These are phyloP conservation scores for Odontocerum albicorne DNA, from an alignment of 2,888 invertebrate species.

Conservation along the genomic window DNA sequence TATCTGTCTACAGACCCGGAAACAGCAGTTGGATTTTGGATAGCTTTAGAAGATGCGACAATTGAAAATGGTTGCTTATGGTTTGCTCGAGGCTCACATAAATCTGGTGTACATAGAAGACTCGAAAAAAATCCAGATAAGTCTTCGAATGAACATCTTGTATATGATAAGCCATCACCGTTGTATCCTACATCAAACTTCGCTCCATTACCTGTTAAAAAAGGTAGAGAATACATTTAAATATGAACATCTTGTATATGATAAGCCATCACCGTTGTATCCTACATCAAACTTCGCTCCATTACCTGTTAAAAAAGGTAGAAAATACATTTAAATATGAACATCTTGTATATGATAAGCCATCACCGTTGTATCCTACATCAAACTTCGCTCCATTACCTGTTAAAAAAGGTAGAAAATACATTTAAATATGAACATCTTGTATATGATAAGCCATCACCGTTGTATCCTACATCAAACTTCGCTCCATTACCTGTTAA, in stretches of 20 bases:
- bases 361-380: constrained; percentile 69
- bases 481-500: constrained; percentile 79
- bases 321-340: no score
- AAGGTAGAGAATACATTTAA: constrained; percentile 61
- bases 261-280: constrained; percentile 68
- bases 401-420: constrained; percentile 86
- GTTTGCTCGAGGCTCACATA: constrained; percentile 91
- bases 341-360: constrained; percentile 68
- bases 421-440: no score
- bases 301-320: constrained; percentile 84
- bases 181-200: constrained; percentile 75
- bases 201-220: constrained; percentile 76
- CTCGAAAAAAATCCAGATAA: constrained; percentile 70
- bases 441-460: constrained; percentile 68
- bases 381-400: constrained; percentile 77
- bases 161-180: constrained; percentile 70
- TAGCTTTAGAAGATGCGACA: constrained; percentile 93
- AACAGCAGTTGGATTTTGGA: constrained; percentile 88
- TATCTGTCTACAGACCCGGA: constrained; percentile 85
- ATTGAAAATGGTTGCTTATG: constrained; percentile 93
- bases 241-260: constrained; percentile 62
- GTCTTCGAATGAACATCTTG: constrained; percentile 59
- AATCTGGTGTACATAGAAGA: constrained; percentile 74
- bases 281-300: constrained; percentile 74
- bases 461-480: constrained; percentile 70